Percentiles rank a stretch among this genome's conserved stretches.
Conservation (phyloP, 2,888 invertebrate genomes). For the Luperina nickerlii region DNA sequence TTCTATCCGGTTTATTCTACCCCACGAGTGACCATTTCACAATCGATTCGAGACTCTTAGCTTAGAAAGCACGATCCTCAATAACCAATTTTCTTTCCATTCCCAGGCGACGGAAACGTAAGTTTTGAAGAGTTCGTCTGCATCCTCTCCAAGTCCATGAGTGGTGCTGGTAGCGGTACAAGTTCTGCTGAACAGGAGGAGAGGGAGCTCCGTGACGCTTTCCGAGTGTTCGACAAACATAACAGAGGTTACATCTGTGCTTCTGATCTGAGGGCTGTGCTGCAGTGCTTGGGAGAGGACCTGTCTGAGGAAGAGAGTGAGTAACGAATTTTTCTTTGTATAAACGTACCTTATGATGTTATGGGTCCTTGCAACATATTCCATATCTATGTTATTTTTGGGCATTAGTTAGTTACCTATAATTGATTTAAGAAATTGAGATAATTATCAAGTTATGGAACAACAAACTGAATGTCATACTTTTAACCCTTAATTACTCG, state of each 20-base stretch:
- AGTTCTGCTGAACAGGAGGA: constrained; percentile 95
- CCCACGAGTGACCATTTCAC: too few species aligned
- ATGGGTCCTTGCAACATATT: background rate
- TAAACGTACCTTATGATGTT: background rate
- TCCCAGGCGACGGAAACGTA: constrained; percentile 95
- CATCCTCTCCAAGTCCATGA: constrained; percentile 94
- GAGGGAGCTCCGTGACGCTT: constrained; percentile 95
- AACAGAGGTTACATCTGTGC: constrained; percentile 98
- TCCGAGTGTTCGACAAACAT: constrained; percentile 97
- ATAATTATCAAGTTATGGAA: too few species aligned
- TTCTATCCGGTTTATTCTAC: background rate
- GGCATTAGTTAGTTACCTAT: background rate
- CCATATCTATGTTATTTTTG: background rate
- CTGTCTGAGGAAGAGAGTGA: constrained; percentile 97
- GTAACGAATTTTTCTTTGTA: constrained; percentile 63
- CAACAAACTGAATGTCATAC: background rate
- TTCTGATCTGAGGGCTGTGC: constrained; percentile 95
- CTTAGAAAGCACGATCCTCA: too few species aligned
- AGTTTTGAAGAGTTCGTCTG: constrained; percentile 97
- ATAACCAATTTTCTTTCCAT: background rate
- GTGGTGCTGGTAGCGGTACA: constrained; percentile 91
- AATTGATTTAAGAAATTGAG: too few species aligned
- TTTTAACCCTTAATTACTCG: too few species aligned
- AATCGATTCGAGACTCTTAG: too few species aligned
- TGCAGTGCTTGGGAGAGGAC: constrained; percentile 97